Conservation (phyloP, 1,140 invertebrate genomes). For the Charaxes varanes region DNA sequence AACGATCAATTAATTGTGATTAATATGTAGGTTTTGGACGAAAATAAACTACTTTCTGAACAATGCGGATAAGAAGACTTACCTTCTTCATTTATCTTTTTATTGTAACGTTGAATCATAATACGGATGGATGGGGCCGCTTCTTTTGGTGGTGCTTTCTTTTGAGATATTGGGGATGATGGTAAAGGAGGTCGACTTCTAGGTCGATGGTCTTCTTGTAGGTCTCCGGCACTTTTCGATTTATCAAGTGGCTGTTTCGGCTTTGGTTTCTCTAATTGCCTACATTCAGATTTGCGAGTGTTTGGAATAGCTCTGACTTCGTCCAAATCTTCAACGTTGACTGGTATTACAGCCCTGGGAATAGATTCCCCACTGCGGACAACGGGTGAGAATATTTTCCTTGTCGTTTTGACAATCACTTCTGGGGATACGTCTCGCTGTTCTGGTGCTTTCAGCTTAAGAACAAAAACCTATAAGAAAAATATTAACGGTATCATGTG, state of each 20-base stretch:
- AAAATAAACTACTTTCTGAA: too few relatives aligned
- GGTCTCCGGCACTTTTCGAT: slow-evolving; percentile 46
- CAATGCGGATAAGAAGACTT: background rate
- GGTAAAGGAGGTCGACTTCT: slow-evolving; percentile 71
- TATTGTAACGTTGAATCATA: slow-evolving; percentile 81
- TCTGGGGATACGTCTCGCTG: slow-evolving; percentile 60
- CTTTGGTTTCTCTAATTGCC: slow-evolving; percentile 25
- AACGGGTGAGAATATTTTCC: slow-evolving; percentile 84
- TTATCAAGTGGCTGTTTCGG: slow-evolving; percentile 22
- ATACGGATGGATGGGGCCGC: slow-evolving; percentile 79
- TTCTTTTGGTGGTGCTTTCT: slow-evolving; percentile 75
- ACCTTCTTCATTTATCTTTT: slow-evolving; percentile 74
- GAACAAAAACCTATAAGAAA: slow-evolving; percentile 53
- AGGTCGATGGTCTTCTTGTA: slow-evolving; percentile 49
- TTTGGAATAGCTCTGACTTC: slow-evolving; percentile 37
- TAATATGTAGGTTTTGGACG: too few relatives aligned
- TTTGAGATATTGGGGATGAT: slow-evolving; percentile 72
- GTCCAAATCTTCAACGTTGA: slow-evolving; percentile 66
- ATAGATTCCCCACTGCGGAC: slow-evolving; percentile 72
- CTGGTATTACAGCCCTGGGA: slow-evolving; percentile 65
- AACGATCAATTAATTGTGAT: too few relatives aligned
- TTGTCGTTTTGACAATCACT: slow-evolving; percentile 84
- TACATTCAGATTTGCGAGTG: slow-evolving; percentile 17
- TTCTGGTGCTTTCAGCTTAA: slow-evolving; percentile 62
- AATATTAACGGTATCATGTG: too few relatives aligned